These are phyloP conservation scores for Silurus aristotelis DNA, from an alignment of 2,797 vertebrate species.

Conservation along the genomic window DNA sequence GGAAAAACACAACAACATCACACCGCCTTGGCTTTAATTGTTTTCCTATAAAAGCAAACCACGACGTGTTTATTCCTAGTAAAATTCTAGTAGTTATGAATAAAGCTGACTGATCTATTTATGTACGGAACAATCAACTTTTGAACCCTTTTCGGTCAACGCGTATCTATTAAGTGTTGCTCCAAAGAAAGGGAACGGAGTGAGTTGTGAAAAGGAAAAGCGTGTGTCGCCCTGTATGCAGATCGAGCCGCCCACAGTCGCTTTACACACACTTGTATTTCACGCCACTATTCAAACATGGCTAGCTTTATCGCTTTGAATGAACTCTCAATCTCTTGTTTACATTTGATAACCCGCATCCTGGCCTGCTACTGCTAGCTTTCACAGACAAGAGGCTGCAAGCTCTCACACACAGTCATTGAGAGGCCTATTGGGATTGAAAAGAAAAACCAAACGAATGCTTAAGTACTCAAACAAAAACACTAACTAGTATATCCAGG, in stretches of 20 bases:
- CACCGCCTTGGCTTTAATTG: neutral
- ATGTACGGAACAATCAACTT: neutral
- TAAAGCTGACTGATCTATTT: no score
- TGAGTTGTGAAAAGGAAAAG: constrained; percentile 1
- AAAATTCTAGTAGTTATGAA: neutral
- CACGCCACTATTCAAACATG: constrained; percentile 73
- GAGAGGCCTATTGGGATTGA: constrained; percentile 8
- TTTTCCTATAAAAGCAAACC: neutral
- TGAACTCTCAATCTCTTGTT: constrained; percentile 68
- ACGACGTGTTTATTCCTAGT: neutral
- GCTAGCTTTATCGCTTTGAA: constrained; percentile 72
- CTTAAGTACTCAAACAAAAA: constrained; percentile 15
- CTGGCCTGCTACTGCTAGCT: constrained; percentile 52
- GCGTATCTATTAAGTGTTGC: neutral
- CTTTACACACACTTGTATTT: constrained; percentile 60
- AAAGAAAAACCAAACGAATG: constrained; percentile 18
- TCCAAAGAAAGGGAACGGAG: neutral
- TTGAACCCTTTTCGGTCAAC: neutral
- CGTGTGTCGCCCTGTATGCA: neutral
- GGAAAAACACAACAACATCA: neutral
- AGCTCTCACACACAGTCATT: constrained; percentile 32
- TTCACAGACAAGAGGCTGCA: constrained; percentile 35
- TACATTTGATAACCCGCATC: constrained; percentile 72
- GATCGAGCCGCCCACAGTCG: no score
- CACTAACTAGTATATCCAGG: neutral